A percentile compares a stretch with the other conserved stretches of the same genome.
These are phyloP conservation scores for Cotesia glomerata DNA, from an alignment of 1,140 invertebrate genomes.

Conservation along the genomic window DNA sequence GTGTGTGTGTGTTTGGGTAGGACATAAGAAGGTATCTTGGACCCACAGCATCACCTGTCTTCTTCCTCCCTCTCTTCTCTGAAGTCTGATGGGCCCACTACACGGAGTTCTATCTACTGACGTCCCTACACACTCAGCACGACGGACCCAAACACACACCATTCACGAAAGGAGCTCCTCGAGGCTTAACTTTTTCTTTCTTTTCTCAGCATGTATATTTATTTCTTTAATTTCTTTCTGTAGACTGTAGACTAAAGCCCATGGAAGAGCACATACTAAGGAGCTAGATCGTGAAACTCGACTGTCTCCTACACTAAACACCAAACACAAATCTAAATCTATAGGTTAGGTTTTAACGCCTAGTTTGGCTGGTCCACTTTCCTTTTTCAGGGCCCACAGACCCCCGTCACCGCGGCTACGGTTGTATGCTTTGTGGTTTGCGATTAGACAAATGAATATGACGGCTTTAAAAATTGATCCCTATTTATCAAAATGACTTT, in stretches of 20 bases:
- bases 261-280: too few relatives aligned
- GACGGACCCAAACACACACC: conserved; percentile 16
- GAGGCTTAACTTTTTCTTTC: neutral
- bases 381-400: neutral
- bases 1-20: conserved; percentile 41
- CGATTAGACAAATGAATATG: neutral
- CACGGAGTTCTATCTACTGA: neutral
- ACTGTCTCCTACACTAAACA: neutral
- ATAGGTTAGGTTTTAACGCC: neutral
- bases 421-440: too few relatives aligned
- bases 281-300: too few relatives aligned
- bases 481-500: neutral
- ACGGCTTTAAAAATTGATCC: conserved; percentile 5
- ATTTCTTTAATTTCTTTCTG: conserved; percentile 7
- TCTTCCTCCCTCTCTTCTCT: conserved; percentile 38
- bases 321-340: too few relatives aligned
- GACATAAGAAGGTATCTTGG: conserved; percentile 32
- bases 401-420: too few relatives aligned
- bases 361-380: conserved; percentile 15
- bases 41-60: conserved; percentile 62
- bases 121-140: neutral
- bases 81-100: conserved; percentile 25
- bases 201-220: neutral
- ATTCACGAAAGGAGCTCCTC: neutral
- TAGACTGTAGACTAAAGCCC: too few relatives aligned